phyloP scores from a whole-genome alignment of 2,888 invertebrate genomes.

The Ischnura elegans region DNA sequence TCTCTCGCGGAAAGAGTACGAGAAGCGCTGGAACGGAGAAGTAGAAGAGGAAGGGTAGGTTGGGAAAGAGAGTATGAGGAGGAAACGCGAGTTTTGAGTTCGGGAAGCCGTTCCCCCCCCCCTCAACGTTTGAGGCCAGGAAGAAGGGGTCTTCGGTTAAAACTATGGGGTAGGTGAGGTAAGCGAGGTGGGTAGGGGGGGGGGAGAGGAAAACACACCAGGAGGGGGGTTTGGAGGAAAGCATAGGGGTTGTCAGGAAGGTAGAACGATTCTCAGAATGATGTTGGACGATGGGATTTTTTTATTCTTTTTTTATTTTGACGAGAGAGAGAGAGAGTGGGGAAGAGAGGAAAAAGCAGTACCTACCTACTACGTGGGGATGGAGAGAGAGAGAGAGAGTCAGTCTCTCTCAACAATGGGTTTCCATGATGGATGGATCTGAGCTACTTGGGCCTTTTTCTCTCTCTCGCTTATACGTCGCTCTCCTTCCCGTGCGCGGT shows the following conservation, averaged over 20 bases:
- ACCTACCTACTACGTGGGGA: not conserved
- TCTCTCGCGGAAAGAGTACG: not conserved
- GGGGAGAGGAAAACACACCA: not conserved
- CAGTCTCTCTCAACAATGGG: constrained; percentile 30
- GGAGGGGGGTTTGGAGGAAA: not conserved
- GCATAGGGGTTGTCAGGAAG: not conserved
- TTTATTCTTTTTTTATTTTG: constrained; percentile 23
- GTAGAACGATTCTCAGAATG: not conserved
- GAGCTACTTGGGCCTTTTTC: constrained; percentile 49
- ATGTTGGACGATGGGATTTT: not conserved
- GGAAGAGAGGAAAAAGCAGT: not conserved
- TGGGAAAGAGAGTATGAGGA: not conserved
- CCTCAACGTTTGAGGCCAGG: constrained; percentile 21
- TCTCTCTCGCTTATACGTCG: not conserved
- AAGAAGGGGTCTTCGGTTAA: not conserved
- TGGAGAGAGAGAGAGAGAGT: not conserved
- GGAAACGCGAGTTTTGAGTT: not conserved
- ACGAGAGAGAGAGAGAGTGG: not conserved
- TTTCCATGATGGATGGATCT: constrained; percentile 54
- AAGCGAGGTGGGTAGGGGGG: not conserved
- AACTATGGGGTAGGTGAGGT: too few relatives aligned
- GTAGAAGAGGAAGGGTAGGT: not conserved
- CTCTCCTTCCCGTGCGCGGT: not conserved
- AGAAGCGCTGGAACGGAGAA: not conserved
- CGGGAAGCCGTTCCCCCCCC: not conserved